Evolutionary conservation across 2,113 vertebrate genomes (phyloP).

Genomic region (Castor canadensis): DNA sequence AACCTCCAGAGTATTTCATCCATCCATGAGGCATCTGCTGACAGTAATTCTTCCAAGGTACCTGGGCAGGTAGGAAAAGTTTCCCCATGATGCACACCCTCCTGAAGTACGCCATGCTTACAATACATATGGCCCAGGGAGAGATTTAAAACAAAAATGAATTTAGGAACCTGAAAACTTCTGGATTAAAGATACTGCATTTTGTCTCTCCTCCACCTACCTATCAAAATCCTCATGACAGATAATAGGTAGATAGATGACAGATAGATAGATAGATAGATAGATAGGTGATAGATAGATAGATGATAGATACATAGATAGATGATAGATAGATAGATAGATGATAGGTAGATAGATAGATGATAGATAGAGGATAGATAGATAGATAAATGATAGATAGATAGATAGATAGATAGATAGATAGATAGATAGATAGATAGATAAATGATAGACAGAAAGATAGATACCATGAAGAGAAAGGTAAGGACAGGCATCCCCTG

Average conservation of each 20-base stretch:
- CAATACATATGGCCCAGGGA: not conserved
- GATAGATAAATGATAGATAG: not conserved
- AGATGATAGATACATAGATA: too few relatives aligned
- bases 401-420: not conserved
- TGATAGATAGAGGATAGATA: too few relatives aligned
- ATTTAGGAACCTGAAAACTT: not conserved
- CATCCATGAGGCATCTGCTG: not conserved
- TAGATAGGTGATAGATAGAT: not conserved
- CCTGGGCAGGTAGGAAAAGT: not conserved
- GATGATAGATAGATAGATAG: not conserved
- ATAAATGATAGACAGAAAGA: not conserved
- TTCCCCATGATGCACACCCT: not conserved
- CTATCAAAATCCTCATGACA: not conserved
- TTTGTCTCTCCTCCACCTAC: not conserved
- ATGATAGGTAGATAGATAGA: not conserved
- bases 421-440: not conserved
- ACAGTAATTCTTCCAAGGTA: not conserved
- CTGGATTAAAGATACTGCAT: not conserved
- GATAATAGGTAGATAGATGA: not conserved
- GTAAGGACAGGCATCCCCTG: not conserved
- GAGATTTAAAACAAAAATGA: slow-evolving; percentile 34
- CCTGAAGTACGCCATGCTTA: not conserved
- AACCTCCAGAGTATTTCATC: not conserved
- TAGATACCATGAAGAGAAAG: not conserved
- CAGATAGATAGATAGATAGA: not conserved